Conservation (phyloP, 2,888 invertebrate species). For the Rhaphigaster nebulosa region DNA sequence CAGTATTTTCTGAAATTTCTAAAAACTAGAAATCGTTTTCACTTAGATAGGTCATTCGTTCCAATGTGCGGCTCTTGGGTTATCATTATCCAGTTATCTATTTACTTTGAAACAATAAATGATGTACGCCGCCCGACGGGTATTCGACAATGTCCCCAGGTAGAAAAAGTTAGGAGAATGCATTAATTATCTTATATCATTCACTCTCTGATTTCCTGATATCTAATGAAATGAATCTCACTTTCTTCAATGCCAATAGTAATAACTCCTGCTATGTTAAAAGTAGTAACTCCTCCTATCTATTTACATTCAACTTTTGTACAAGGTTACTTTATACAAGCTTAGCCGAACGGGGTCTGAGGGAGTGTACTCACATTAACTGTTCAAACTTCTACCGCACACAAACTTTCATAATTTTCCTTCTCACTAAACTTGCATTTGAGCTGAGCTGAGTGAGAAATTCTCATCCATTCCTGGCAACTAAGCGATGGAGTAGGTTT, state of each 20-base stretch:
- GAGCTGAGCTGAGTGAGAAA: neutral
- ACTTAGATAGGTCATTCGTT: too few relatives aligned
- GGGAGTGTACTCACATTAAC: slow-evolving; percentile 9
- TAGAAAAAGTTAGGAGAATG: too few relatives aligned
- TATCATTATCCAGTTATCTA: too few relatives aligned
- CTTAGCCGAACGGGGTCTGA: neutral
- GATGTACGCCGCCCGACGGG: too few relatives aligned
- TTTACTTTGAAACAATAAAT: too few relatives aligned
- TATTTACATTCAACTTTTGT: neutral
- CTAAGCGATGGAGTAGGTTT: neutral
- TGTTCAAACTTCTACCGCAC: neutral
- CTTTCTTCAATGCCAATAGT: neutral
- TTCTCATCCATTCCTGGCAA: neutral
- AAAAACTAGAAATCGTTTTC: too few relatives aligned
- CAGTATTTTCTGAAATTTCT: too few relatives aligned
- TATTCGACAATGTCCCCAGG: too few relatives aligned
- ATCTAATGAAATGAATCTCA: neutral
- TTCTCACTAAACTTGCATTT: slow-evolving; percentile 22
- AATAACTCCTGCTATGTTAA: neutral
- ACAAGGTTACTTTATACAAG: neutral
- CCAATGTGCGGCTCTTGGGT: too few relatives aligned
- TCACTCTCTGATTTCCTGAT: neutral
- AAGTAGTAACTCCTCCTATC: neutral
- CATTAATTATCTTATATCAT: neutral
- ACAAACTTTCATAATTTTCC: slow-evolving; percentile 32